Evolutionary conservation across 2,113 vertebrate species (phyloP), one percentile per base, ranked within the genome.

Genomic region (Geococcyx californianus): DNA sequence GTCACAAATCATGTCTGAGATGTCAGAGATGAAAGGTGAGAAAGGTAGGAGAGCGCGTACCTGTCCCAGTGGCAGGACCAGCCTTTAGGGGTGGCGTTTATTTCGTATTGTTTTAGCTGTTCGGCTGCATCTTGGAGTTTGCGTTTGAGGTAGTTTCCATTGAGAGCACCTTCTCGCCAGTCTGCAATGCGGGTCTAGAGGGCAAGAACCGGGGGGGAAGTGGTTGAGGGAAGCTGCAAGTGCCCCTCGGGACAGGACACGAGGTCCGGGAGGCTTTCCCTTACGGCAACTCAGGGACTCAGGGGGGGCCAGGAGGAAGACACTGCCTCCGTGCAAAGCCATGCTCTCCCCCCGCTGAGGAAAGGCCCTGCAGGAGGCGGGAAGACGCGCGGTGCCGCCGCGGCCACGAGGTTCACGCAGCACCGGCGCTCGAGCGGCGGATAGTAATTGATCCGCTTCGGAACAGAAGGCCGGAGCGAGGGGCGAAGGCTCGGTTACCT

Each of bases 21-120:
- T 98, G 98, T 99, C 98, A 99, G 98, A 98, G 98, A 98, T 99
- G 98, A 99, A 99, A 99, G 99, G 98, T 99, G 99, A 99, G 98
- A 99, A 99, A 99, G 99, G 99, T 98, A 99, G 99, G 99, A 98
- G 98, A 99, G 98, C 99, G 98, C 99, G 99, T 99, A 99, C 99
- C 99, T 99, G 99, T 99, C 99, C 99, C 99, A 99, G 99, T 99
- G 99, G 99, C 99, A 99, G 99, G 99, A 99, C 99, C 99, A 99
- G 99, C 99, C 99, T 99, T 99, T 99, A 98, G 99, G 99, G 98
- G 99, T 98, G 99, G 99, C 99, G 99, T 99, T 99, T 99, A 99
- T 99, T 99, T 99, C 99, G 98, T 99, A 99, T 98, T 99, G 99
- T 99, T 99, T 99, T 98, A 99, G 99, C 98, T 99, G 99, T 98